These are phyloP conservation scores for Cydia strobilella DNA, from an alignment of 1,140 invertebrate species.

Conservation along the genomic window DNA sequence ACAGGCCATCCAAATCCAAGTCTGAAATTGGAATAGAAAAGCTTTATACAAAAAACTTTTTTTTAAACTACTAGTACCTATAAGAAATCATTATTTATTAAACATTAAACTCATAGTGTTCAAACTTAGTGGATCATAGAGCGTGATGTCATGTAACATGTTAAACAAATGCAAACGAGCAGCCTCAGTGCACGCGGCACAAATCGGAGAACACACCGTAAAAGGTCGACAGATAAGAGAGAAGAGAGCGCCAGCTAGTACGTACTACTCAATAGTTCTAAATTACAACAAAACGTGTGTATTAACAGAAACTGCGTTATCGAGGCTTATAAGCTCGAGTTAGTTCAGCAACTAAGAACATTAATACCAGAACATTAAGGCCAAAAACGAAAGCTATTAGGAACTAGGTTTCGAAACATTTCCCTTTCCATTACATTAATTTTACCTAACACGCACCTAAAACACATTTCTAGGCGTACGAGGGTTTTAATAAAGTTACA, in stretches of 20 bases:
- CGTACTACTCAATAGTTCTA: background rate
- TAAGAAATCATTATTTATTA: too few species aligned
- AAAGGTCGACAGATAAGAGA: too few species aligned
- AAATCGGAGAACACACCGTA: too few species aligned
- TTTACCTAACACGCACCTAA: background rate
- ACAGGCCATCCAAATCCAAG: slow-evolving; percentile 68
- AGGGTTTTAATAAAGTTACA: background rate
- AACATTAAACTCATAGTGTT: too few species aligned
- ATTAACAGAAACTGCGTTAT: background rate
- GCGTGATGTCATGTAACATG: too few species aligned
- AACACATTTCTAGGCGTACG: background rate
- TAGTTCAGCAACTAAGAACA: background rate
- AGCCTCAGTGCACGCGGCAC: too few species aligned
- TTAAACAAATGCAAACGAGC: too few species aligned
- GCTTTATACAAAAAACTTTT: background rate
- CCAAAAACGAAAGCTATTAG: slow-evolving; percentile 4
- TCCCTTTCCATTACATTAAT: slow-evolving; percentile 7
- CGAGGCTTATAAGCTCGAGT: background rate
- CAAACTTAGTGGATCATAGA: too few species aligned
- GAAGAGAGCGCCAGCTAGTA: background rate
- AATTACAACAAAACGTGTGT: background rate
- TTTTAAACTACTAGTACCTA: too few species aligned
- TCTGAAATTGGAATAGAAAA: slow-evolving; percentile 52
- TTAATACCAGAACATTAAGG: background rate
- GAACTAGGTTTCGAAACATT: slow-evolving; percentile 1